Evolutionary conservation across 1,140 invertebrate genomes (phyloP), one percentile per base, ranked within the genome.

Genomic region (Hypsibius dujardini): DNA sequence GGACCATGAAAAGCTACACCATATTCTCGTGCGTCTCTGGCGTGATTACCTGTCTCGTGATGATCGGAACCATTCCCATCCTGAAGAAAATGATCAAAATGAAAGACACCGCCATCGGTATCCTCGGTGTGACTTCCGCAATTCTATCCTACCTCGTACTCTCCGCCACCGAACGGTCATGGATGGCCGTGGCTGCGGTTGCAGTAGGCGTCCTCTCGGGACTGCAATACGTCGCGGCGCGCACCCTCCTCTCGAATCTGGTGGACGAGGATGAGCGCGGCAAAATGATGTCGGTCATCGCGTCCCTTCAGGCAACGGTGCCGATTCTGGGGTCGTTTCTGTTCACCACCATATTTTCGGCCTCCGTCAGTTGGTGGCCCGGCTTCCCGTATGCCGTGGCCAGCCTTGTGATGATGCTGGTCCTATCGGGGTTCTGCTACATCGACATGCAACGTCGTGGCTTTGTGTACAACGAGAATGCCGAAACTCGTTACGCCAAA

Each of bases 281-380:
- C 3, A 67, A 67, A 42, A 67, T 67, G 62, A 67, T 67, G 62
- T 67, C 62, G 3, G 42, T 67, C 62, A 67, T 67, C 42, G 62
- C 62, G 62, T 12, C 62, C 12, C 42, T 15, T 3, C 12, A 67
- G 42, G 62, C 62, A 42, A 42, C 45, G 3, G 42, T 67, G 42
- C 62, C 62, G 12, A 12, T 67, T 12, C 42, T 67, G 12, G 62
- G 62, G 12, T 12, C 62, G 12, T 67, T 67, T 42, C 12, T 67
- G 7, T 67, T 67, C 42, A 45, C 62, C 3, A 15, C 62, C 12
- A 42, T 67, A 12, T 67, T 67, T 67, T 12, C 62, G 3, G 62
- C 3, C 12, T 15, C 62, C 3, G 62, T 67, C 42, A 15, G 12
- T 12, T 67, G 62, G 62, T 67, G 62, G 62, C 42, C 62, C 3